A percentile compares a stretch with the other conserved stretches of the same genome.
These are phyloP conservation scores for Apotomis capreana DNA, from an alignment of 2,888 invertebrate genomes.

Conservation along the genomic window DNA sequence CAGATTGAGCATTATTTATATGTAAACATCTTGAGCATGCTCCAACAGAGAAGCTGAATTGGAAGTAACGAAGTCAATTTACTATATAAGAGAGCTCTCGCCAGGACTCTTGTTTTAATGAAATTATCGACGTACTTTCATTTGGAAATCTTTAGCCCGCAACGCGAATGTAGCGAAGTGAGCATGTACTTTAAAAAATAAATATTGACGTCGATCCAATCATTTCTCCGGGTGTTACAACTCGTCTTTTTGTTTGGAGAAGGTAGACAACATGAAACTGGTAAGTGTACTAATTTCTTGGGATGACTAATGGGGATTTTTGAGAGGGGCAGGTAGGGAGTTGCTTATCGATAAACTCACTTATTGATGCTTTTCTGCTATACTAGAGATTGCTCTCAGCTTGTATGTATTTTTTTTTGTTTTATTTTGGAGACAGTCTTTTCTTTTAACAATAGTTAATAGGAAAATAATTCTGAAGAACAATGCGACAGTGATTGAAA, in stretches of 20 bases:
- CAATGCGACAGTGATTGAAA: too few relatives aligned
- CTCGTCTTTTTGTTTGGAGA: neutral
- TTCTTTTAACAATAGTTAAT: too few relatives aligned
- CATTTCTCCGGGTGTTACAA: neutral
- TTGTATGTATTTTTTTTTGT: too few relatives aligned
- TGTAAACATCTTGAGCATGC: slow-evolving; percentile 44
- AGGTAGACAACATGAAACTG: too few relatives aligned
- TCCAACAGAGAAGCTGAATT: slow-evolving; percentile 44
- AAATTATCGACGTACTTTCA: slow-evolving; percentile 51
- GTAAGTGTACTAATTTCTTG: too few relatives aligned
- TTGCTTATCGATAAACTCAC: too few relatives aligned
- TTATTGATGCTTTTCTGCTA: too few relatives aligned
- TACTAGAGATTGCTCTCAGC: too few relatives aligned
- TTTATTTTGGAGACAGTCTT: too few relatives aligned
- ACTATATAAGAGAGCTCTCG: slow-evolving; percentile 37
- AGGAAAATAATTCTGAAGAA: too few relatives aligned
- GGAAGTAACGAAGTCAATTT: slow-evolving; percentile 50
- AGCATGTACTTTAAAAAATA: slow-evolving; percentile 16
- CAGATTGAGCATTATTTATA: slow-evolving; percentile 45
- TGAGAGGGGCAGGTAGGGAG: too few relatives aligned
- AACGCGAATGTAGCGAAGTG: slow-evolving; percentile 13
- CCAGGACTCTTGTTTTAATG: slow-evolving; percentile 48
- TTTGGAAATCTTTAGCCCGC: slow-evolving; percentile 33
- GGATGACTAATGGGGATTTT: too few relatives aligned
- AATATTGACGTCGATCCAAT: neutral